Conservation (phyloP, 2,797 vertebrate genomes). For the Hoplostethus atlanticus region DNA sequence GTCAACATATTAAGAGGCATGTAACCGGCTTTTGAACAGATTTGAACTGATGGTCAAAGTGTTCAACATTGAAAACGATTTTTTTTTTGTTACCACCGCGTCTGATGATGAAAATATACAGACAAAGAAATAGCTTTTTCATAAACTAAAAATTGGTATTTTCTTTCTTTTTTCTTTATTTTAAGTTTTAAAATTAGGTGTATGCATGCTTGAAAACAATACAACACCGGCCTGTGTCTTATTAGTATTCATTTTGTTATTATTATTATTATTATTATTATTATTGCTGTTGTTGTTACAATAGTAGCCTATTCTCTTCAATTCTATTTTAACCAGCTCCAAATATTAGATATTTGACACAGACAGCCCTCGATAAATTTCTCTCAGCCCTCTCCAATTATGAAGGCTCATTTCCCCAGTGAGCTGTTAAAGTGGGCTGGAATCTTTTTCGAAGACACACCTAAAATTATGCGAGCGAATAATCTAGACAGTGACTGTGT, state of each 20-base stretch:
- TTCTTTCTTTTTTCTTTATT: too few relatives aligned
- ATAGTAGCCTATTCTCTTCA: background rate
- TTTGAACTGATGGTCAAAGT: background rate
- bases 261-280: background rate
- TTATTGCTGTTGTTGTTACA: background rate
- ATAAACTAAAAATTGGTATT: too few relatives aligned
- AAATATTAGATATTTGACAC: too few relatives aligned
- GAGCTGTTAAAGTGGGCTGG: background rate
- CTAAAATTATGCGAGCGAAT: slow-evolving; percentile 25
- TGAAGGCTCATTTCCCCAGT: background rate
- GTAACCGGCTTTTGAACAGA: too few relatives aligned
- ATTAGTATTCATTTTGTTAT: too few relatives aligned
- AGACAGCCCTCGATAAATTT: too few relatives aligned
- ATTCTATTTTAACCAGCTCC: too few relatives aligned
- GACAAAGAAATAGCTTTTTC: background rate
- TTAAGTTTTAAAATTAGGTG: too few relatives aligned
- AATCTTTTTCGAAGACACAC: slow-evolving; percentile 36
- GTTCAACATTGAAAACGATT: background rate
- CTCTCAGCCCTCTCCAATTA: too few relatives aligned
- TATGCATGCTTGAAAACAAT: too few relatives aligned
- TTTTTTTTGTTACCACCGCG: background rate
- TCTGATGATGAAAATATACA: background rate
- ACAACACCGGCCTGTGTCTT: too few relatives aligned
- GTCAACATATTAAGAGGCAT: background rate
- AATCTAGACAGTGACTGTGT: background rate